A percentile compares a stretch with the other conserved stretches of the same genome.
These are phyloP conservation scores for Phyllopteryx taeniolatus DNA, from an alignment of 2,113 vertebrate genomes.

Conservation along the genomic window DNA sequence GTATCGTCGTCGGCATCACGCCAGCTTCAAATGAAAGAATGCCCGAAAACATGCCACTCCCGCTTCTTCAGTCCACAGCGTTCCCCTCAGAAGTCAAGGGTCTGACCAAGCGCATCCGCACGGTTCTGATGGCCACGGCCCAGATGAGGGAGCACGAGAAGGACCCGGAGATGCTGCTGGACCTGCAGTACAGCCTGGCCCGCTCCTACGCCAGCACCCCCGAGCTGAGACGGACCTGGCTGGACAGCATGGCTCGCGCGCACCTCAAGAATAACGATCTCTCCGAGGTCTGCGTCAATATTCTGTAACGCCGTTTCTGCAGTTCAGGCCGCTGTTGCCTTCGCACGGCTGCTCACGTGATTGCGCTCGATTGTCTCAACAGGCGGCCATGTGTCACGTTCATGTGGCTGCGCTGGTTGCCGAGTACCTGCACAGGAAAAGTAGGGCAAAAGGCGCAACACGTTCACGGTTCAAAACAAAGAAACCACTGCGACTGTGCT, in stretches of 20 bases:
- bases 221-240: conserved; percentile 92
- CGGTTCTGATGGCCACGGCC: conserved; percentile 96
- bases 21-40: neutral
- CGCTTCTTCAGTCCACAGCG: conserved; percentile 76
- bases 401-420: conserved; percentile 92
- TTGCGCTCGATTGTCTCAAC: conserved; percentile 35
- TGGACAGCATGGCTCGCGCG: conserved; percentile 96
- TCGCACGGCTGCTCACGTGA: neutral
- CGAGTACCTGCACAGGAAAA: conserved; percentile 93
- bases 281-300: conserved; percentile 80
- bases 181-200: conserved; percentile 95
- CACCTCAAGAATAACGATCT: conserved; percentile 92
- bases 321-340: no score
- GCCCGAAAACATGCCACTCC: no score
- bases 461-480: neutral
- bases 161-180: conserved; percentile 94
- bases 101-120: conserved; percentile 93
- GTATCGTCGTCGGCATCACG: conserved; percentile 55
- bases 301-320: neutral
- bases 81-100: conserved; percentile 95
- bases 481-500: neutral
- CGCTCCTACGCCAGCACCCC: conserved; percentile 96
- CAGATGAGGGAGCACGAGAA: conserved; percentile 97
- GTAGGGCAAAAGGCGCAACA: conserved; percentile 73
- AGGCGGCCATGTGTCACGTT: conserved; percentile 96